Percentiles rank a stretch among this genome's conserved stretches.
Evolutionary conservation across 2,888 invertebrate genomes (phyloP).

Genomic region (Scaptomyza polygonia): DNA sequence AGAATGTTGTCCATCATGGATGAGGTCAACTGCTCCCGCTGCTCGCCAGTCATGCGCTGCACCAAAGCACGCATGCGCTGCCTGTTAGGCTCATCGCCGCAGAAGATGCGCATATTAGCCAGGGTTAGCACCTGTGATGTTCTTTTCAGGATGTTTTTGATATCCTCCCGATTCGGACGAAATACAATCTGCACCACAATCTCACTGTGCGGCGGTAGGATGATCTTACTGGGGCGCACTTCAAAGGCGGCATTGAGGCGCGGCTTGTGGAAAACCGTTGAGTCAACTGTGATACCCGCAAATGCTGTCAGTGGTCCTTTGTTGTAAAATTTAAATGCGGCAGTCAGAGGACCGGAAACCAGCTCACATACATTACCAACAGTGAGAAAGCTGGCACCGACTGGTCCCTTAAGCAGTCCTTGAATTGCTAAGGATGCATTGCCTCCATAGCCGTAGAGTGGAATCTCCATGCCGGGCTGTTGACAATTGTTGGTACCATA

Average conservation of each 20-base stretch:
- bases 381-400: slow-evolving; percentile 86
- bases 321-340: slow-evolving; percentile 86
- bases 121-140: slow-evolving; percentile 82
- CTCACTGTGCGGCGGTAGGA: slow-evolving; percentile 84
- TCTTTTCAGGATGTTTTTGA: slow-evolving; percentile 82
- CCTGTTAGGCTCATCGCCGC: slow-evolving; percentile 86
- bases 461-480: slow-evolving; percentile 73
- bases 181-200: slow-evolving; percentile 84
- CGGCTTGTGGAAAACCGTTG: slow-evolving; percentile 78
- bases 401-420: slow-evolving; percentile 86
- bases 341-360: slow-evolving; percentile 82
- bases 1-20: slow-evolving; percentile 75
- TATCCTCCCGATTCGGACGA: slow-evolving; percentile 85
- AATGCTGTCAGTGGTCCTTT: slow-evolving; percentile 86
- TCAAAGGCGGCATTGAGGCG: slow-evolving; percentile 79
- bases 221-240: slow-evolving; percentile 84
- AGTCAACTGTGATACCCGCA: slow-evolving; percentile 81
- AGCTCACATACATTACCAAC: slow-evolving; percentile 86
- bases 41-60: slow-evolving; percentile 68
- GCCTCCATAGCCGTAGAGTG: slow-evolving; percentile 87
- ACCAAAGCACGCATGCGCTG: slow-evolving; percentile 82
- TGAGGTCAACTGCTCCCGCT: slow-evolving; percentile 72
- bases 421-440: slow-evolving; percentile 85
- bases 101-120: slow-evolving; percentile 85
- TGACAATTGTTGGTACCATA: slow-evolving; percentile 70